A percentile compares a stretch with the other conserved stretches of the same genome.
These are phyloP conservation scores for Acestrorhynchus altus DNA, from an alignment of 2,797 vertebrate species.

Conservation along the genomic window DNA sequence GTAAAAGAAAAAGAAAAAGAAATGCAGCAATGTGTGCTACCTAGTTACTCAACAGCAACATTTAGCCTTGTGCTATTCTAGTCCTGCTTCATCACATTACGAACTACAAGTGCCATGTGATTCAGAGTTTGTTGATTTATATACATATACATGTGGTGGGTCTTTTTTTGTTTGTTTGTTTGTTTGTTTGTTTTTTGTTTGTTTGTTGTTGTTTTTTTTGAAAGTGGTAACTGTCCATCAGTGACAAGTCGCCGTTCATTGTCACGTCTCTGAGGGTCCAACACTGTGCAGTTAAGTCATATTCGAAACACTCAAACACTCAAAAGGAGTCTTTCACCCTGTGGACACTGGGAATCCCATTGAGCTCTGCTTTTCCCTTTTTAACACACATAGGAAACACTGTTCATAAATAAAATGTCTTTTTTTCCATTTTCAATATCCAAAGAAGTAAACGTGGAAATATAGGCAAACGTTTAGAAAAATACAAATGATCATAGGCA, in stretches of 20 bases:
- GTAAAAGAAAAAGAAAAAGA: constrained; percentile 65
- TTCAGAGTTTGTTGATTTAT: constrained; percentile 49
- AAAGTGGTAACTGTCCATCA: constrained; percentile 30
- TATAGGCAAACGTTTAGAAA: constrained; percentile 84
- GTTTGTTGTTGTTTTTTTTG: constrained; percentile 32
- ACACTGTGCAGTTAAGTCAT: background rate
- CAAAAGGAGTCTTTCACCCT: constrained; percentile 3
- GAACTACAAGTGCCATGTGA: constrained; percentile 73
- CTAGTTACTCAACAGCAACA: constrained; percentile 82
- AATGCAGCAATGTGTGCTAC: constrained; percentile 85
- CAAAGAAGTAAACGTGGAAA: constrained; percentile 74
- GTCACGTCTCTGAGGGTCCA: constrained; percentile 7
- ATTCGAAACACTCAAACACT: constrained; percentile 9
- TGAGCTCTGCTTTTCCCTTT: constrained; percentile 72
- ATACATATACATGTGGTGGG: constrained; percentile 32
- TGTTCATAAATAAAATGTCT: constrained; percentile 72
- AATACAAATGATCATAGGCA: constrained; percentile 87
- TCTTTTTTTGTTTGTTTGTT: too few relatives aligned
- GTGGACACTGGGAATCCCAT: background rate
- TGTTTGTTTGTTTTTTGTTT: too few relatives aligned
- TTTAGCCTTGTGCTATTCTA: constrained; percentile 72
- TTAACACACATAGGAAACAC: constrained; percentile 72
- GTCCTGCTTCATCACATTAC: constrained; percentile 71
- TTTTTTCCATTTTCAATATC: constrained; percentile 67
- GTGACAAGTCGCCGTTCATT: constrained; percentile 27